Conservation (phyloP, 2,113 vertebrate genomes). For the Rhynchomys soricoides region DNA sequence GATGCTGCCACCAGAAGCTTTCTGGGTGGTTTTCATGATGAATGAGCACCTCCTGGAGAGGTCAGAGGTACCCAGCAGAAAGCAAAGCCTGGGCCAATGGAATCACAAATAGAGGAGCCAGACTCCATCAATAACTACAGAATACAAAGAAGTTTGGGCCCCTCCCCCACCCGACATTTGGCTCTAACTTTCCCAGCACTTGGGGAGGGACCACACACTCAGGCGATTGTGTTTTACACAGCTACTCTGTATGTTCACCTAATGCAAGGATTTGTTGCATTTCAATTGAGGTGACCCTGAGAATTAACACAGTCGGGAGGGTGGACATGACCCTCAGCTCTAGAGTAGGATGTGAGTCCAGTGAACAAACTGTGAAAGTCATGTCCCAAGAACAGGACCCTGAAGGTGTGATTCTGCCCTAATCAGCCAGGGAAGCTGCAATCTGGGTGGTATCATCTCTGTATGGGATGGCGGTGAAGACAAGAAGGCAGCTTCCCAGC, state of each 20-base stretch:
- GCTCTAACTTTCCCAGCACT: neutral
- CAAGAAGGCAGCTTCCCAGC: neutral
- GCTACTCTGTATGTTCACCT: neutral
- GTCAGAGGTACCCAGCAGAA: neutral
- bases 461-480: accelerated
- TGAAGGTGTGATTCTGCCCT: accelerated
- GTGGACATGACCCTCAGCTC: accelerated
- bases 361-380: neutral
- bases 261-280: accelerated
- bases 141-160: neutral
- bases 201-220: no score
- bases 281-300: neutral
- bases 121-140: neutral
- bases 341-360: accelerated
- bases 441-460: accelerated
- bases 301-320: accelerated
- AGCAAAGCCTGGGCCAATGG: neutral
- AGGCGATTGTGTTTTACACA: accelerated
- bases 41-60: neutral
- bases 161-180: no score
- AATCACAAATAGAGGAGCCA: no score
- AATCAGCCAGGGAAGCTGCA: neutral
- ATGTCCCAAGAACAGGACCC: neutral
- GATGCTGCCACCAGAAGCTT: neutral
- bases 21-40: neutral